Percentiles rank a stretch among this genome's conserved stretches.
Conservation (phyloP, 2,797 vertebrate genomes). For the Typhlichthys subterraneus region DNA sequence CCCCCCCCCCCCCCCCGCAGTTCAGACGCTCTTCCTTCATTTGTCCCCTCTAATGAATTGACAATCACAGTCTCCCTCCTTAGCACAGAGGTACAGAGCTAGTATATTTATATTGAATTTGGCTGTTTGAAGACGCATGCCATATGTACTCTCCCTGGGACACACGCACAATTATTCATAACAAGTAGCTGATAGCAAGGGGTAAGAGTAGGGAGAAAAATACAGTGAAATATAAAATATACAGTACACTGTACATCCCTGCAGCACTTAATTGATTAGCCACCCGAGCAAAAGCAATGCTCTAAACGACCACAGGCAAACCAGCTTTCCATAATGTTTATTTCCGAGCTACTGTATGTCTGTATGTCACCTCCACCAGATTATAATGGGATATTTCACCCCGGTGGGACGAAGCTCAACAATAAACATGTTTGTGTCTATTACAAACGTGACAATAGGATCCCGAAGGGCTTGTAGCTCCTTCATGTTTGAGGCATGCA, state of each 20-base stretch:
- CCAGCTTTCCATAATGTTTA: too few relatives aligned
- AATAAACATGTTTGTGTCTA: slow-evolving; percentile 66
- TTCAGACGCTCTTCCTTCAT: slow-evolving; percentile 44
- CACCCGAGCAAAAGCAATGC: too few relatives aligned
- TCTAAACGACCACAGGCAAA: too few relatives aligned
- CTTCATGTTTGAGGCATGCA: slow-evolving; percentile 15
- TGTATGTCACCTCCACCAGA: slow-evolving; percentile 18
- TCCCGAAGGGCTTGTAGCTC: slow-evolving; percentile 44
- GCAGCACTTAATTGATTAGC: too few relatives aligned
- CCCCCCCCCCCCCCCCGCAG: slow-evolving; percentile 4
- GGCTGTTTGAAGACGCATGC: slow-evolving; percentile 40
- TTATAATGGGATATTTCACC: slow-evolving; percentile 38
- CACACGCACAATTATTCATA: background rate
- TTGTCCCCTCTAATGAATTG: slow-evolving; percentile 72
- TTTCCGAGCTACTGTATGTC: too few relatives aligned
- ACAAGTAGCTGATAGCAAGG: too few relatives aligned
- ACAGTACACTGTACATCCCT: too few relatives aligned
- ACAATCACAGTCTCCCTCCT: slow-evolving; percentile 63
- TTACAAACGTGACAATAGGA: slow-evolving; percentile 47
- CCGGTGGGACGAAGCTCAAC: slow-evolving; percentile 46
- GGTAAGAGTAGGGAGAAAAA: too few relatives aligned
- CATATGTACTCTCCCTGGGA: background rate
- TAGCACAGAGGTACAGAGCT: slow-evolving; percentile 63
- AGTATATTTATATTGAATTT: slow-evolving; percentile 37
- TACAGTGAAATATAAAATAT: too few relatives aligned